Evolutionary conservation across 2,888 invertebrate genomes (phyloP), one percentile per base, ranked within the genome.

Genomic region (Caenorhabditis plicata): DNA sequence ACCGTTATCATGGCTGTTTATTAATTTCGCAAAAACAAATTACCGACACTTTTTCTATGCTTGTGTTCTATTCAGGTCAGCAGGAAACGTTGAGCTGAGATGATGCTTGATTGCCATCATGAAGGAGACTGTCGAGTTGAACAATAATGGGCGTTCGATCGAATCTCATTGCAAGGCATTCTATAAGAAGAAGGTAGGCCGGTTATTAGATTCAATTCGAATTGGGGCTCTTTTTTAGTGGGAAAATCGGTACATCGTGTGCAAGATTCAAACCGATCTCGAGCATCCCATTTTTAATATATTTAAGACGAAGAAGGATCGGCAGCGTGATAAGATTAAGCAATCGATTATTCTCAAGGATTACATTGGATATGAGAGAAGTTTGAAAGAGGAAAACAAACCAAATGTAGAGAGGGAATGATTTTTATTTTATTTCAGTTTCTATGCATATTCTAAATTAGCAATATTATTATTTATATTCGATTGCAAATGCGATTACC

Each of bases 101-200:
- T 40, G 15, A 25, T 27, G 8, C 13, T 9, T 27, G 7, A 27
- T 13, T 49, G 55, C 41, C 49, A 35, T 44, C 44, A 68, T 68
- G 68, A 68, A 68, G 43, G 68, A 64, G 38, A 54, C 48, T 46
- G 68, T 68, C 36, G 64, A 64, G 48, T 32, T 68, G 29, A 64
- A 68, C 51, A 64, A 68, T 35, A 68, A 68, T 53, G 68, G 68
- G 22, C 41, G 54, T 40, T 57, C 61, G 35, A 68, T 68, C 42
- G 68, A 68, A 32, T 68, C 68, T 35, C 55, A 60, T 44, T 61
- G 61, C 50, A 47, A 52, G 15, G 20, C 58, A 23, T 62, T 68
- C 31, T 42, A 55, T 22, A 54, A 55, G 20, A 42, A 47, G 15
- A 64, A 64, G 52, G 68, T 66, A 55, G 46, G 27, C 22, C 22